Conservation (phyloP, 2,113 vertebrate species). For the Cercocebus atys region DNA sequence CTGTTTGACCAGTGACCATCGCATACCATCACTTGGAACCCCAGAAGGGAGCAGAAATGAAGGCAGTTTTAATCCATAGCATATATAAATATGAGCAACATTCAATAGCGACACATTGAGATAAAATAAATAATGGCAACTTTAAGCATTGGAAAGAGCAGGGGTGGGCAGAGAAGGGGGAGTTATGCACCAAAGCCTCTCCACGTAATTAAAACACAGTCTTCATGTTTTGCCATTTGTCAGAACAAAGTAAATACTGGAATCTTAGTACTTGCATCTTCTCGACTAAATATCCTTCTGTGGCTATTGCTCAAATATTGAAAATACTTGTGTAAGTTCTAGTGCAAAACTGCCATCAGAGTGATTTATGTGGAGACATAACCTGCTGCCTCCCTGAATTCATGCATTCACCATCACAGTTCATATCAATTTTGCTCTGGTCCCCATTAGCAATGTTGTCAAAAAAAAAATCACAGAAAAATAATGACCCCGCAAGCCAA, state of each 20-base stretch:
- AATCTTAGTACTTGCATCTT: constrained; percentile 55
- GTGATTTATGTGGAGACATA: constrained; percentile 74
- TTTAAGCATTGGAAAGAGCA: neutral
- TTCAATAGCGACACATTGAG: neutral
- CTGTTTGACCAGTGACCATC: neutral
- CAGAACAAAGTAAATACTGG: constrained; percentile 75
- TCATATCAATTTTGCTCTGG: constrained; percentile 85
- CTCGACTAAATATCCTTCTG: constrained; percentile 59
- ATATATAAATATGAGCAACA: neutral
- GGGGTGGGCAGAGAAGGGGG: neutral
- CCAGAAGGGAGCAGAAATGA: neutral
- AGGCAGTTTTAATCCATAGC: neutral
- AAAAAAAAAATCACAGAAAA: constrained; percentile 86
- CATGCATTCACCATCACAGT: constrained; percentile 78
- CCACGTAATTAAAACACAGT: constrained; percentile 65
- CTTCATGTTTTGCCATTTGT: constrained; percentile 71
- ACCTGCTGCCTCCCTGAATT: constrained; percentile 76
- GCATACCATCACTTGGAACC: neutral
- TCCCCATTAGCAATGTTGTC: constrained; percentile 85
- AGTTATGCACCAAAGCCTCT: constrained; percentile 45
- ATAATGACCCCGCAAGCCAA: constrained; percentile 83
- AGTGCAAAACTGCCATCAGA: constrained; percentile 63
- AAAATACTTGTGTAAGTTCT: constrained; percentile 81
- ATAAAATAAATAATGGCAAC: constrained; percentile 52
- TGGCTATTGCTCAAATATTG: constrained; percentile 79